Conservation (phyloP, 2,113 vertebrate genomes). For the Pseudopipra pipra region DNA sequence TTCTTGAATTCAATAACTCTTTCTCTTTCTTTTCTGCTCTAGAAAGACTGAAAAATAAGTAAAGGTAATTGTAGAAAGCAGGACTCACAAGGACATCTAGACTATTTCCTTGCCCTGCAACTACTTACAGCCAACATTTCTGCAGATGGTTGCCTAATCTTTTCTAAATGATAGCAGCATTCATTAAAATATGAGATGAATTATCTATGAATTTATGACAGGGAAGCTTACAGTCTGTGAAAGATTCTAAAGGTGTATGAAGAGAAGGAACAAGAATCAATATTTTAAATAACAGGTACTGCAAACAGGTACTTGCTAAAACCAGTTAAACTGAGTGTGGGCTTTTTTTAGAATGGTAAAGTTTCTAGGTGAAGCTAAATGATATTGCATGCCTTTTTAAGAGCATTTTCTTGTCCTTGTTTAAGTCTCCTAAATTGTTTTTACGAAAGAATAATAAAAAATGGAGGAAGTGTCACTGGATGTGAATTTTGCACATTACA, state of each 20-base stretch:
- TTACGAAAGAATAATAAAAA: background rate
- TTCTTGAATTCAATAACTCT: background rate
- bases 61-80: background rate
- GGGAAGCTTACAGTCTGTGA: background rate
- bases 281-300: background rate
- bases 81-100: background rate
- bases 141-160: conserved; percentile 22
- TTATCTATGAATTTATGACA: conserved; percentile 1
- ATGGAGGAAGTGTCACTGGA: background rate
- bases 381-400: background rate
- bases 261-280: background rate
- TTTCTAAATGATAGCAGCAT: conserved; percentile 9
- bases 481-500: background rate
- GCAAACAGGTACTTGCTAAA: background rate
- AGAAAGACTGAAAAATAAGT: background rate
- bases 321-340: background rate
- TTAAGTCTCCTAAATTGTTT: background rate
- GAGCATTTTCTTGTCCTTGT: background rate
- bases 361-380: background rate
- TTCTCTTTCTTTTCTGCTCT: background rate
- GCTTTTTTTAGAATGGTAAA: background rate
- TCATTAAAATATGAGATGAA: conserved; percentile 15
- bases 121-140: background rate
- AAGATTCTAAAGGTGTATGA: background rate
- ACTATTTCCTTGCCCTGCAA: background rate